phyloP scores from a whole-genome alignment of 2,797 vertebrate genomes.

The Adrianichthys oophorus region DNA sequence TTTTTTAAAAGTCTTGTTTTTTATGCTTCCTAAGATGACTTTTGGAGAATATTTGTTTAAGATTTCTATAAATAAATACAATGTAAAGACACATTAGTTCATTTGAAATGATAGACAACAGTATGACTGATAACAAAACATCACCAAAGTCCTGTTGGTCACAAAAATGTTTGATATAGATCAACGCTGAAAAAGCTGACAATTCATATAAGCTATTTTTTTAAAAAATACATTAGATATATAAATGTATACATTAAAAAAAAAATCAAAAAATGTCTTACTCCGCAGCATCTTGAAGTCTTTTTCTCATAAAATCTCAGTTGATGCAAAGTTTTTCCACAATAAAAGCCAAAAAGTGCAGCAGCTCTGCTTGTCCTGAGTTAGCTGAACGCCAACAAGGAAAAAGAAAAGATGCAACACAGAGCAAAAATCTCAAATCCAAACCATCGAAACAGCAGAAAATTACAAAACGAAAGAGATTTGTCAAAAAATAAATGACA shows the following conservation, averaged over 20 bases:
- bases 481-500: constrained; percentile 3
- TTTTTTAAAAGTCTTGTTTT: background rate
- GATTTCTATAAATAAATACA: constrained; percentile 15
- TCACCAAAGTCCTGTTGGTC: no score
- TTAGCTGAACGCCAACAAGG: constrained; percentile 4
- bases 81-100: no score
- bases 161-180: no score
- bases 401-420: background rate
- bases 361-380: background rate
- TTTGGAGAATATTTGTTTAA: background rate
- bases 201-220: no score
- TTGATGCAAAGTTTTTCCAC: background rate
- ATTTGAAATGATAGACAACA: no score
- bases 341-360: background rate
- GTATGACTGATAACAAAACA: no score
- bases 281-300: constrained; percentile 5
- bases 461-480: constrained; percentile 3
- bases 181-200: no score
- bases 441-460: constrained; percentile 17
- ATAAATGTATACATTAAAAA: no score
- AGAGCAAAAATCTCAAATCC: constrained; percentile 5
- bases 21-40: background rate
- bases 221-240: background rate
- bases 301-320: background rate
- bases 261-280: constrained; percentile 1